phyloP scores from a whole-genome alignment of 2,797 vertebrate species.

The Rhinophrynus dorsalis region DNA sequence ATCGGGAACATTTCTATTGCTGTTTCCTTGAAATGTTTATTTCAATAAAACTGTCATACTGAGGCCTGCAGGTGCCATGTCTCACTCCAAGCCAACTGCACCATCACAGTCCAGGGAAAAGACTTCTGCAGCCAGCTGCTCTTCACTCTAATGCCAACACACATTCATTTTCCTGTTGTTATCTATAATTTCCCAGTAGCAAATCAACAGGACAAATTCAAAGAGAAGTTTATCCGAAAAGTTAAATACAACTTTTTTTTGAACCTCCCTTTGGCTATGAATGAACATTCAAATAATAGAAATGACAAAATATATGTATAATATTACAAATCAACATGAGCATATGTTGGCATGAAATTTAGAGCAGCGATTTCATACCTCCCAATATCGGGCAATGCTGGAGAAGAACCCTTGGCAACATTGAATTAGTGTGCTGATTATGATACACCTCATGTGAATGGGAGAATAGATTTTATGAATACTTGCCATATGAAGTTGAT shows the following conservation, averaged over 20 bases:
- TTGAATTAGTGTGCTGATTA: too few relatives aligned
- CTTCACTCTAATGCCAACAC: conserved; percentile 3
- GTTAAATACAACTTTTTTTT: neutral
- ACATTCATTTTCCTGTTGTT: conserved; percentile 15
- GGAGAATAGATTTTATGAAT: too few relatives aligned
- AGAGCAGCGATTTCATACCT: neutral
- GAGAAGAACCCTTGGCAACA: too few relatives aligned
- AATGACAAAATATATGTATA: too few relatives aligned
- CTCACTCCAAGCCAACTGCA: conserved; percentile 17
- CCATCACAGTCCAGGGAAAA: conserved; percentile 12
- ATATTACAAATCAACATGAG: too few relatives aligned
- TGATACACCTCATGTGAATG: too few relatives aligned
- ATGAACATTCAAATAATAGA: too few relatives aligned
- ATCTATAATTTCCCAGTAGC: conserved; percentile 23
- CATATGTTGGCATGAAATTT: neutral
- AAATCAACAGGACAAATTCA: neutral
- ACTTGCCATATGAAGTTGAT: too few relatives aligned
- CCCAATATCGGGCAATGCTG: too few relatives aligned
- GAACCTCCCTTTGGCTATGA: too few relatives aligned
- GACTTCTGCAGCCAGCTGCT: conserved; percentile 26
- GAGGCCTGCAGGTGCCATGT: conserved; percentile 31
- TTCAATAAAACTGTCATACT: neutral
- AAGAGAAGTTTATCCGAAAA: neutral
- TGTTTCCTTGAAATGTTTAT: conserved; percentile 32
- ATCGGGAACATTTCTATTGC: conserved; percentile 4